Conservation (phyloP, 2,113 vertebrate species). For the Platichthys flesus region DNA sequence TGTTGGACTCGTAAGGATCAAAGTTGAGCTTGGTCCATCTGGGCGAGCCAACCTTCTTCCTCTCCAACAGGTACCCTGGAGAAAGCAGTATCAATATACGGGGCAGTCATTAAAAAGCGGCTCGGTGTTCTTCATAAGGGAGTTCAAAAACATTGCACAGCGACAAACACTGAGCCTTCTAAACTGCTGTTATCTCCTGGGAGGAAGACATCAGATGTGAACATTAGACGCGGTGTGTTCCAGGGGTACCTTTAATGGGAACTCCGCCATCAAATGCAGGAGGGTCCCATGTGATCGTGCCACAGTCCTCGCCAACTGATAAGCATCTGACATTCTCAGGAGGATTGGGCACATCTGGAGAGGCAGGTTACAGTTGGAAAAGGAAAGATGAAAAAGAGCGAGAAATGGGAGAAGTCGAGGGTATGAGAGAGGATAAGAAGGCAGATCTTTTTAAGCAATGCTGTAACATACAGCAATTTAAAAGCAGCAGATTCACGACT, state of each 20-base stretch:
- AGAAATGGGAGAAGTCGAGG: not conserved
- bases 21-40: constrained; percentile 95
- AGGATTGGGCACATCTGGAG: constrained; percentile 89
- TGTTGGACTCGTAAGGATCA: constrained; percentile 84
- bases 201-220: constrained; percentile 52
- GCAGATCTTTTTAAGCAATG: not conserved
- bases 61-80: constrained; percentile 91
- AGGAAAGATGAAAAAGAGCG: constrained; percentile 20
- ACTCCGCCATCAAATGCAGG: constrained; percentile 88
- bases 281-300: constrained; percentile 86
- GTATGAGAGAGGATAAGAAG: not conserved
- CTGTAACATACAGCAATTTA: rapidly evolving
- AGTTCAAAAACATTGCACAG: not conserved
- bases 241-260: constrained; percentile 84
- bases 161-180: constrained; percentile 36
- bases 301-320: constrained; percentile 89
- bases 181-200: constrained; percentile 36
- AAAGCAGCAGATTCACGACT: not conserved
- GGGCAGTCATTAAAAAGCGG: constrained; percentile 12
- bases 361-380: constrained; percentile 39
- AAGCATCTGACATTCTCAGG: constrained; percentile 86
- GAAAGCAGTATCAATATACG: not conserved
- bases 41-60: constrained; percentile 88
- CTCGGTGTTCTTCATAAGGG: not conserved
- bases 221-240: constrained; percentile 19